Evolutionary conservation across 2,888 invertebrate genomes (phyloP).

Genomic region (Hirtodrosophila duncani): DNA sequence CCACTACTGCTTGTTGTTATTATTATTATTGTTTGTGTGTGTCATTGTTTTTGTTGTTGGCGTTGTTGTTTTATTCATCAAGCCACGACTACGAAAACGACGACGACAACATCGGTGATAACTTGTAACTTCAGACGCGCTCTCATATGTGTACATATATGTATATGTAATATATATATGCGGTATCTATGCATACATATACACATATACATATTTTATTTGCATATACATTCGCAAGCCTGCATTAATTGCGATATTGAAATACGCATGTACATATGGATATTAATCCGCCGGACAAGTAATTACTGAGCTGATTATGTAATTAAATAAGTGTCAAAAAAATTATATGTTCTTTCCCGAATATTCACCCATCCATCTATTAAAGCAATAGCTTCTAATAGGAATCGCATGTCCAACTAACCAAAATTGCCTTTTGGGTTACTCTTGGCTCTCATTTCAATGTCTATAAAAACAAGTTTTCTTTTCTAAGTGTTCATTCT

Average conservation of each 20-base stretch:
- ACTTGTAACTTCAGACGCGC: too few relatives aligned
- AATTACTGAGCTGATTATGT: too few relatives aligned
- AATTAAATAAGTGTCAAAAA: too few relatives aligned
- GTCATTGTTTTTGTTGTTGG: constrained; percentile 11
- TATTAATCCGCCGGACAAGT: too few relatives aligned
- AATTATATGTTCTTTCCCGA: too few relatives aligned
- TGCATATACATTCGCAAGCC: constrained; percentile 5
- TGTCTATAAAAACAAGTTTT: too few relatives aligned
- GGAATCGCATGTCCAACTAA: too few relatives aligned
- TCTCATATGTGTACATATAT: constrained; percentile 18
- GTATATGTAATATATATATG: background rate
- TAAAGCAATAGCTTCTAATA: too few relatives aligned
- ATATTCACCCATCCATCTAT: too few relatives aligned
- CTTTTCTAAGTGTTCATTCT: too few relatives aligned
- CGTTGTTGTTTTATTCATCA: constrained; percentile 42
- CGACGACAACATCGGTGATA: constrained; percentile 38
- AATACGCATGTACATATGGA: background rate
- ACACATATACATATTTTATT: background rate
- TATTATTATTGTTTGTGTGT: constrained; percentile 31
- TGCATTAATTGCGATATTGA: background rate
- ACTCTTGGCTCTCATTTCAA: too few relatives aligned
- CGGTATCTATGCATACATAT: background rate
- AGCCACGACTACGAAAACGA: constrained; percentile 36
- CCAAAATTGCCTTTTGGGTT: too few relatives aligned
- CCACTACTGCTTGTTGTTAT: constrained; percentile 27